A percentile compares a stretch with the other conserved stretches of the same genome.
phyloP scores from a whole-genome alignment of 2,797 vertebrate genomes.

The Cuniculus paca region DNA sequence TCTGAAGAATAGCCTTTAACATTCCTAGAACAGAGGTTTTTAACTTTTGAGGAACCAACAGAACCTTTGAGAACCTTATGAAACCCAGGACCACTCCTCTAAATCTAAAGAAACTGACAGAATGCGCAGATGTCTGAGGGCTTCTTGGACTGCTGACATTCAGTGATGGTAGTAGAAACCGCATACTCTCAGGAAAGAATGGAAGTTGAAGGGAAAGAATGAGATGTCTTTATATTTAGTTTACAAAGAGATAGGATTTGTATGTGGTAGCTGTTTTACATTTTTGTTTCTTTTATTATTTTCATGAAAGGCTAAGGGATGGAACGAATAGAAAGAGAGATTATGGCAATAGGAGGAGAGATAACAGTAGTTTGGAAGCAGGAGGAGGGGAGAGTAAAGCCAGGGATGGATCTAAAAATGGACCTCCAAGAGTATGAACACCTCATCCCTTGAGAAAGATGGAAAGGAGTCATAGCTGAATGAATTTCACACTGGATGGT shows the following conservation, averaged over 20 bases:
- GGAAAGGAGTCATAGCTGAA: not conserved
- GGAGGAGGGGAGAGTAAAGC: not conserved
- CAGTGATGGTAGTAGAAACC: not conserved
- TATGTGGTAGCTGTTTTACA: not conserved
- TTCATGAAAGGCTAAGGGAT: constrained; percentile 18
- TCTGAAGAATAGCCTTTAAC: not conserved
- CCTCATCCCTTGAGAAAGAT: not conserved
- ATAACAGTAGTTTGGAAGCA: no score
- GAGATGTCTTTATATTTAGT: not conserved
- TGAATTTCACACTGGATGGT: not conserved
- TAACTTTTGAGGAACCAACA: not conserved
- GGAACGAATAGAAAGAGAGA: not conserved
- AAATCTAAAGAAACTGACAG: not conserved
- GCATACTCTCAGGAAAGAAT: not conserved
- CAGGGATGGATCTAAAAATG: not conserved
- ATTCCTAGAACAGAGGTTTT: not conserved
- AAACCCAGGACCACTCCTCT: not conserved
- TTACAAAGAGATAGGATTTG: not conserved
- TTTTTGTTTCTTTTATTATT: constrained; percentile 53
- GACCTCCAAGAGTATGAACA: not conserved
- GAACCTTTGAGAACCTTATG: constrained; percentile 17
- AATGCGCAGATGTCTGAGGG: not conserved
- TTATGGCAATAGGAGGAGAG: not conserved
- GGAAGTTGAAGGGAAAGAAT: not conserved
- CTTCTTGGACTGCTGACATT: not conserved